Base-by-base conservation (phyloP, 2,888 invertebrate species). In the Nipponacmea schrenckii region DNA sequence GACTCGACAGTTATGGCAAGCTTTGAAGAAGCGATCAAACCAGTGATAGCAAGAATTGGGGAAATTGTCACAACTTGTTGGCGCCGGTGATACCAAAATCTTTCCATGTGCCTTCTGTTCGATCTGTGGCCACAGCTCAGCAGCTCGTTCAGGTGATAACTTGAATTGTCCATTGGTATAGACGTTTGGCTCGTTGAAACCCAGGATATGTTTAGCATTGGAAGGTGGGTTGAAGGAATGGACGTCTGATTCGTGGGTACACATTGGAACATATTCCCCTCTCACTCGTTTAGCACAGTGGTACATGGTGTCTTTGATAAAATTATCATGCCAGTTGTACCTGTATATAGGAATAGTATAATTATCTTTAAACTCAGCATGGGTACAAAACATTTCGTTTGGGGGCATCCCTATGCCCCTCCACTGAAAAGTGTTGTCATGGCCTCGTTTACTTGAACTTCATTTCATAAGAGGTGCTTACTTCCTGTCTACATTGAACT, bases 81-180 rank as follows among this genome's bases (percentile, higher is more conserved):
- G 80, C 12, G 80, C 74, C n/a, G 81, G 81, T 27, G 80, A 77
- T 0, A 80, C 81, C 56, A 81, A 72, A 5, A 74, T 69, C 26
- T 71, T 69, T 0, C 76, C 76, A 15, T 72, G 67, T 12, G 74
- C 65, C 64, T 70, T 68, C 15, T 68, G 31, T 67, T 80, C 79
- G 2, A 80, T 65, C 66, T 77, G 70, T 14, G 68, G 72, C 81
- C 81, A 81, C n/a, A 75, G 70, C 3, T 0, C n/a, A 12, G 68
- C 68, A 50, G 68, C 68, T 15, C 17, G 56, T 56, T 56, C n/a
- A 0, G 68, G 68, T 3, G 68, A 75, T 48, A 81, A 62, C 69
- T 80, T 56, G 26, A 68, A 31, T 20, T 68, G 50, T n/a, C 50
- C 48, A 12, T 48, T 50, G 20, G 50, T 31, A 10, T 27, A 56